Evolutionary conservation across 92 coral and sea anemone genomes (phyloP).

Genomic region (Zoanthus solanderi): DNA sequence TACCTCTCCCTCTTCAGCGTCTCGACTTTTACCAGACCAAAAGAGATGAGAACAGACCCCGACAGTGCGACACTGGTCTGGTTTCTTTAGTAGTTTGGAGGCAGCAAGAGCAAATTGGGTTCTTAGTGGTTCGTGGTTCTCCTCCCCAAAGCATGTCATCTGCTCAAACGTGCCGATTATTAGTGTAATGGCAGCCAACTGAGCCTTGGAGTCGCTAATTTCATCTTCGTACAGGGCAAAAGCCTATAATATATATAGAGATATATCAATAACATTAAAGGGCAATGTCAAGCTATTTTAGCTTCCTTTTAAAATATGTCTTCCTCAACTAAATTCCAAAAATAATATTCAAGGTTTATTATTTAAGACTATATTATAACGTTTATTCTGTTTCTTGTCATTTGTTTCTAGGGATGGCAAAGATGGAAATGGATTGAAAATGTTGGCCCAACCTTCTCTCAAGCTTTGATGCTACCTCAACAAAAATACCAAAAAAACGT

Average conservation of each 20-base stretch:
- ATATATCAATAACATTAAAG: no score
- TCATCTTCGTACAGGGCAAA: constrained; percentile 98
- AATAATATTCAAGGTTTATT: no score
- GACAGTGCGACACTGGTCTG: constrained; percentile 99
- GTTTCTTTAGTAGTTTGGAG: constrained; percentile 95
- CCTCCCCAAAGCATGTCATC: constrained; percentile 99
- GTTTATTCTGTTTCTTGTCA: no score
- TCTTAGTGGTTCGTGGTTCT: constrained; percentile 97
- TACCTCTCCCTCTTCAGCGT: constrained; percentile 97
- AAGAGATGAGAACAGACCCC: constrained; percentile 98
- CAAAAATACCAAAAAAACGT: no score
- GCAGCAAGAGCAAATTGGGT: constrained; percentile 99
- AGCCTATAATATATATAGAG: constrained; percentile 51
- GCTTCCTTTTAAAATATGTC: no score
- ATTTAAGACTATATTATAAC: no score
- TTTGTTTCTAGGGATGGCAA: no score
- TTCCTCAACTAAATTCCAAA: no score
- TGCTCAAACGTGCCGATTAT: constrained; percentile 98
- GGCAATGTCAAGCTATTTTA: no score
- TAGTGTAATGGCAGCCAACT: constrained; percentile 95
- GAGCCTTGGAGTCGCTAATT: constrained; percentile 97
- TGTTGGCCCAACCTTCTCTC: no score
- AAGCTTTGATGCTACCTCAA: no score
- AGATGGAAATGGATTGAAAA: no score
- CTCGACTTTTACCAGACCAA: constrained; percentile 96